These are phyloP conservation scores for Hippopotamus amphibius DNA, from an alignment of 2,113 vertebrate genomes.

Conservation along the genomic window DNA sequence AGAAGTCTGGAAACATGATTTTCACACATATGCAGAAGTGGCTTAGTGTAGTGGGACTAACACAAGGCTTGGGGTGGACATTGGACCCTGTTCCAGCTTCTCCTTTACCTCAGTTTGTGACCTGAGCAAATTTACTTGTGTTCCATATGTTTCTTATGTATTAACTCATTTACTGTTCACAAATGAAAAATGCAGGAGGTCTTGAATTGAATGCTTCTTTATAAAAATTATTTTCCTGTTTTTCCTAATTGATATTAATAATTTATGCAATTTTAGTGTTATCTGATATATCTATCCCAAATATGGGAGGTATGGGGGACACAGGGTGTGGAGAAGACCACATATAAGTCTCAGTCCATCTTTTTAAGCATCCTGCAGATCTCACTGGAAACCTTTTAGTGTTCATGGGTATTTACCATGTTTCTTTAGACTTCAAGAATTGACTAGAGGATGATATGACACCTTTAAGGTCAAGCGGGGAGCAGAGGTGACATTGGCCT, in stretches of 20 bases:
- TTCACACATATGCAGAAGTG: neutral
- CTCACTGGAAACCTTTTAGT: neutral
- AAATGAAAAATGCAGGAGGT: neutral
- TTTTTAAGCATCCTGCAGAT: neutral
- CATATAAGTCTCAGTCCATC: neutral
- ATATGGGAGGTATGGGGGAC: neutral
- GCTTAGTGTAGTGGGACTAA: neutral
- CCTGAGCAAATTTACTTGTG: neutral
- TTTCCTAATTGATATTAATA: neutral
- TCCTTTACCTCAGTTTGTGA: neutral
- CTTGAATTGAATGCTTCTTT: neutral
- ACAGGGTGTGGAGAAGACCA: fast-evolving
- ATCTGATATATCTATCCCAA: neutral
- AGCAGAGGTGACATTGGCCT: neutral
- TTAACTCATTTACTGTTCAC: neutral
- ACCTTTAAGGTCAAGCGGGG: neutral
- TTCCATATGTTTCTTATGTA: neutral
- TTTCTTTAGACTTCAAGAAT: neutral
- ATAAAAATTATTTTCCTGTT: neutral
- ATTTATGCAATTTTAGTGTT: neutral
- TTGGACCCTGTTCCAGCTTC: neutral
- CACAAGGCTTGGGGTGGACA: neutral
- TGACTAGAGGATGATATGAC: neutral
- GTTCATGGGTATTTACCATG: neutral
- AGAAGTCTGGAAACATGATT: neutral